Evolutionary conservation across 1,140 invertebrate genomes (phyloP).

Genomic region (Oryctes rhinoceros): DNA sequence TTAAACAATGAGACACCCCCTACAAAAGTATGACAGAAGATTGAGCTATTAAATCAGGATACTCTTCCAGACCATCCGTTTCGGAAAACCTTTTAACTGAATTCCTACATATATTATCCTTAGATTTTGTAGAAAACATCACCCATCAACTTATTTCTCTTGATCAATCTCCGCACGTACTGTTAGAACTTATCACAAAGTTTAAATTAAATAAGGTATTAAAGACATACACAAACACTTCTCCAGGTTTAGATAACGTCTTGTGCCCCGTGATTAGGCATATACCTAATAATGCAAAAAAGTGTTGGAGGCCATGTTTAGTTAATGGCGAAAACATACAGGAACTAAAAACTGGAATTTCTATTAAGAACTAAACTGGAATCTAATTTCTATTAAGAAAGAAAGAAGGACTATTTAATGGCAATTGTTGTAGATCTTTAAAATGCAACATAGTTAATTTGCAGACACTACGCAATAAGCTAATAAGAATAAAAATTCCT

Average conservation of each 20-base stretch:
- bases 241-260: background rate
- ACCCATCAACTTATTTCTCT: background rate
- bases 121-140: background rate
- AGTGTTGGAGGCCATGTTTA: too few species aligned
- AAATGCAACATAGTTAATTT: too few species aligned
- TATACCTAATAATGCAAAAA: too few species aligned
- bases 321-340: too few species aligned
- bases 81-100: background rate
- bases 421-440: too few species aligned
- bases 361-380: too few species aligned
- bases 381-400: too few species aligned
- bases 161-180: background rate
- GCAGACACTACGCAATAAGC: too few species aligned
- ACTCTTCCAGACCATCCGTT: background rate
- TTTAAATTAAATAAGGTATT: background rate
- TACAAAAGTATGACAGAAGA: constrained; percentile 1
- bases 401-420: too few species aligned
- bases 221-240: background rate
- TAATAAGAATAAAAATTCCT: too few species aligned
- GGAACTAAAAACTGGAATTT: too few species aligned
- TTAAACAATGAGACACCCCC: background rate
- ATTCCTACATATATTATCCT: background rate
- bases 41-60: background rate
- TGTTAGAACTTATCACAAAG: background rate
- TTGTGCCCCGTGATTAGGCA: too few species aligned